phyloP scores from a whole-genome alignment of 2,113 vertebrate species.

The Acanthisitta chloris region DNA sequence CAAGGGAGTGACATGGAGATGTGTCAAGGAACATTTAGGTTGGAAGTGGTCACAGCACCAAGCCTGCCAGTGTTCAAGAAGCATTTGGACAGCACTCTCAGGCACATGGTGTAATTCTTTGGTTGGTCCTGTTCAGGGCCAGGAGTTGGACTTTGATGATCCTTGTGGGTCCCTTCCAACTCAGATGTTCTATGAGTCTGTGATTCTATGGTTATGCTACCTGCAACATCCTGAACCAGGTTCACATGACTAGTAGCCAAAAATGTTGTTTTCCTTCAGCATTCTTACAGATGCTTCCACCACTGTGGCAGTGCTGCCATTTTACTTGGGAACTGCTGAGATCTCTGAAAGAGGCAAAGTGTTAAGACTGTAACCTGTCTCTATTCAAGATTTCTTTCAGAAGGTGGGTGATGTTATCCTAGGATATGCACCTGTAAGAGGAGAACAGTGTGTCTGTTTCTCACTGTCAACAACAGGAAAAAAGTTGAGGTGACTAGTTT shows the following conservation, averaged over 20 bases:
- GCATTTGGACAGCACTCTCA: fast-evolving
- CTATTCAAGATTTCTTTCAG: neutral
- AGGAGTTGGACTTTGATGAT: neutral
- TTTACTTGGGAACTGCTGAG: neutral
- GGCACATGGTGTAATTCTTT: neutral
- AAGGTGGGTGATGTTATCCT: neutral
- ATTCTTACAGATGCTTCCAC: neutral
- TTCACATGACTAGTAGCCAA: neutral
- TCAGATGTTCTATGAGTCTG: neutral
- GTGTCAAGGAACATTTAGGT: neutral
- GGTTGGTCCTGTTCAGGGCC: neutral
- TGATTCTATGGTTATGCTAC: neutral
- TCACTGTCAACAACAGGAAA: neutral
- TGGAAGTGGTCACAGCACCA: neutral
- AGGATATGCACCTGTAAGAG: neutral
- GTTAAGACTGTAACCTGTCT: neutral
- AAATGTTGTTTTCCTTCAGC: neutral
- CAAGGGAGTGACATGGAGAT: neutral
- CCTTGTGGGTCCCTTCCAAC: neutral
- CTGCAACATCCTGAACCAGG: neutral
- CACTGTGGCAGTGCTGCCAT: neutral
- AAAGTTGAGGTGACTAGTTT: neutral
- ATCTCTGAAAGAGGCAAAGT: neutral
- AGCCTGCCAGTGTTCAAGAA: neutral
- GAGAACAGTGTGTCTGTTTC: neutral